Base-by-base conservation (phyloP, 2,797 vertebrate genomes). In the Sphaeramia orbicularis region DNA sequence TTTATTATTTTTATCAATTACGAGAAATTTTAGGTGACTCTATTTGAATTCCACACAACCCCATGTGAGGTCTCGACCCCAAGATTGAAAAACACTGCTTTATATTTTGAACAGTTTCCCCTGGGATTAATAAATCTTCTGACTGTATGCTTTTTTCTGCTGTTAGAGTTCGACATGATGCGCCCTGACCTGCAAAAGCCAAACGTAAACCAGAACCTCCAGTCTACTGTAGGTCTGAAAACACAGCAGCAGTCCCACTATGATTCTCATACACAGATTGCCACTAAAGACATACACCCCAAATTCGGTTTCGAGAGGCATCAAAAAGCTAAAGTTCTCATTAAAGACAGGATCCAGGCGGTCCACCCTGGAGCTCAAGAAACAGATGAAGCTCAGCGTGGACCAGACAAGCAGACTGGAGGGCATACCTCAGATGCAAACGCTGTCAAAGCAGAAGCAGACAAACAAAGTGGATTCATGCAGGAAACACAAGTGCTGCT, bases 91-190 rank as follows among this genome's bases (percentile, higher is more conserved):
- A n/a, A n/a, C n/a, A n/a, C n/a, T n/a, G n/a, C n/a, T n/a, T 51
- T n/a, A 15, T 27, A 13, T 44, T 18, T 1, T 16, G 12, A 24
- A 24, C 4, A 24, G 4, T 32, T 56, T 62, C 67, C 84, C 12
- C 37, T 43, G 21, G 21, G 21, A 24, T 24, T 24, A 24, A 24
- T n/a, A n/a, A 24, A 21, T 24, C 24, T 24, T 24, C 21, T 24
- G 21, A 24, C 21, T 24, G 21, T n/a, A 92, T 89, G 89, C 80
- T 72, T 24, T 77, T 83, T 14, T 84, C 71, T 42, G 62, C 56
- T 13, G 38, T 70, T 10, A 35, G 3, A 24, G 21, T 24, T 24
- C 21, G 21, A 24, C 21, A 24, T 24, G 21, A 24, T 24, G 21
- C 21, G 21, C 21, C 21, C 21, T 24, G 21, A 24, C 35, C 3